These are phyloP conservation scores for Oligia fasciuncula DNA, from an alignment of 2,888 invertebrate species.

Conservation along the genomic window DNA sequence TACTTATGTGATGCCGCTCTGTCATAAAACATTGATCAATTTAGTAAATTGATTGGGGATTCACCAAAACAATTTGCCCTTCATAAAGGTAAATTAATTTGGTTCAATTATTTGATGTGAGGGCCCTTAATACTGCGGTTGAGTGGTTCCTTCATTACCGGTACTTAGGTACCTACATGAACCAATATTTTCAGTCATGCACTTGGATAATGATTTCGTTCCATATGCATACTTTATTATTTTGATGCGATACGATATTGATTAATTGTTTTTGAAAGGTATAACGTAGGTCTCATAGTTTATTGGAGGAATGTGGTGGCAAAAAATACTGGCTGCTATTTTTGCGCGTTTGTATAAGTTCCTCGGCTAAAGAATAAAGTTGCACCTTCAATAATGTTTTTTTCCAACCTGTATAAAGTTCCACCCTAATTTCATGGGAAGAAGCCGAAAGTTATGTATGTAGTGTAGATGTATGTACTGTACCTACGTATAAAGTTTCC, in stretches of 20 bases:
- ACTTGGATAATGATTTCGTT: constrained; percentile 73
- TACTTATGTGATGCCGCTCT: constrained; percentile 46
- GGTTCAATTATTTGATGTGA: constrained; percentile 77
- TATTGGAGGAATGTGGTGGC: background rate
- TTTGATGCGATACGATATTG: constrained; percentile 6
- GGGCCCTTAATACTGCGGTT: constrained; percentile 67
- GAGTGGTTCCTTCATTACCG: constrained; percentile 68
- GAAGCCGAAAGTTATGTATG: background rate
- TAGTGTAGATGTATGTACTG: background rate
- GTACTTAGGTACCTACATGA: constrained; percentile 69
- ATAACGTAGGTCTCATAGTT: background rate
- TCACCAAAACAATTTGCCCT: constrained; percentile 86
- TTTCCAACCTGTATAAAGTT: background rate
- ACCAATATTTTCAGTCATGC: constrained; percentile 65
- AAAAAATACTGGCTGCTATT: background rate
- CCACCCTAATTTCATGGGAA: background rate
- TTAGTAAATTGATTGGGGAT: constrained; percentile 87
- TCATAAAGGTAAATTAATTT: constrained; percentile 86
- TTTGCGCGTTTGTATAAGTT: background rate
- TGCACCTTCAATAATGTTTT: background rate
- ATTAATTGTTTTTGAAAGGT: background rate
- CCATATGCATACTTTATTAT: constrained; percentile 22
- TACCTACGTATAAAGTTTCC: background rate
- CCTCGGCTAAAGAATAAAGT: too few relatives aligned
- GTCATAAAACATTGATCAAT: constrained; percentile 78